Evolutionary conservation across 2,888 invertebrate genomes (phyloP).

Genomic region (Myathropa florea): DNA sequence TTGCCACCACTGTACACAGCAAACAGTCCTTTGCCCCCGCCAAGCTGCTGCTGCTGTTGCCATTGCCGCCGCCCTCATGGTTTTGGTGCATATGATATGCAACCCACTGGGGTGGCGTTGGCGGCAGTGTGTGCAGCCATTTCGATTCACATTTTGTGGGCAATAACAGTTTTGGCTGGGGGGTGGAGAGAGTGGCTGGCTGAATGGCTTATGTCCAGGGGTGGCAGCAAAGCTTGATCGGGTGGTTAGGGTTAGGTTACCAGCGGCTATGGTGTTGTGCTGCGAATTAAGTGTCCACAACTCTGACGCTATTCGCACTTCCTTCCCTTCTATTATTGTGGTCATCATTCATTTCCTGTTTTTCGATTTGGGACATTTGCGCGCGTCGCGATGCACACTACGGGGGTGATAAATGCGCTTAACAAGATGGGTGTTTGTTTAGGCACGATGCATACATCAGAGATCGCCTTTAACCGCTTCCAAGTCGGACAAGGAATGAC

Average conservation of each 20-base stretch:
- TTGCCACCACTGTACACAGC: slow-evolving; percentile 14
- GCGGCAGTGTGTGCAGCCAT: slow-evolving; percentile 50
- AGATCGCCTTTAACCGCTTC: background rate
- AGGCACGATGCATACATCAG: background rate
- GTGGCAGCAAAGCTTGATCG: background rate
- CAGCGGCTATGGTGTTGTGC: slow-evolving; percentile 38
- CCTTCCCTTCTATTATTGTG: slow-evolving; percentile 70
- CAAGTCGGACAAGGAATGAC: background rate
- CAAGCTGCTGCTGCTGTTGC: background rate
- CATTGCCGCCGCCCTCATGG: background rate
- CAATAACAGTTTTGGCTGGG: slow-evolving; percentile 61
- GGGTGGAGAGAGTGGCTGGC: background rate
- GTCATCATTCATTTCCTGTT: slow-evolving; percentile 70
- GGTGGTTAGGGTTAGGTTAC: slow-evolving; percentile 5
- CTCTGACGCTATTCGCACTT: slow-evolving; percentile 71
- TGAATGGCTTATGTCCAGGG: background rate
- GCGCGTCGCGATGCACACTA: slow-evolving; percentile 29
- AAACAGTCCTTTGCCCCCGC: background rate
- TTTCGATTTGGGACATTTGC: slow-evolving; percentile 55
- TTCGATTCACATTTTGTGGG: slow-evolving; percentile 70
- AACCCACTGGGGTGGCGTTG: slow-evolving; percentile 5
- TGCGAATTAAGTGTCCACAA: slow-evolving; percentile 71
- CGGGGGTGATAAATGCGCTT: slow-evolving; percentile 51
- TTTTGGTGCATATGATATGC: slow-evolving; percentile 23
- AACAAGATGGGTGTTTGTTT: slow-evolving; percentile 56